Evolutionary conservation across 2,113 vertebrate genomes (phyloP).

Genomic region (Ochotona curzoniae): DNA sequence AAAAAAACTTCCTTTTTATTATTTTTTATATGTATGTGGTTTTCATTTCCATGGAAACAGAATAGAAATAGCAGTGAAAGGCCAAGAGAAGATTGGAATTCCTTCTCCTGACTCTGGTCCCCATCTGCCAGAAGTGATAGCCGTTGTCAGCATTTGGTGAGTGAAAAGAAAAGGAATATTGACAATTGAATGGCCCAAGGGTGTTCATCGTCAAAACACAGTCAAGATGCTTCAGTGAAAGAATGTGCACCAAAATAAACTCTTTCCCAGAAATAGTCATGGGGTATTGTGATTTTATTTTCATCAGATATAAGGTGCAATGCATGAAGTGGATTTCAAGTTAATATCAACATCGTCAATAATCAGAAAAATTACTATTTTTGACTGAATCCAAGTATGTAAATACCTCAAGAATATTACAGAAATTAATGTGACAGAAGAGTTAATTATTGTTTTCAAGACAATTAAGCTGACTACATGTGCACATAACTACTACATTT

Average conservation of each 20-base stretch:
- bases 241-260: neutral
- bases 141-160: neutral
- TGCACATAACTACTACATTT: neutral
- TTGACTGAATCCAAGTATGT: neutral
- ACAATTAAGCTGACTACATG: neutral
- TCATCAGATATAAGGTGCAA: neutral
- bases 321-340: neutral
- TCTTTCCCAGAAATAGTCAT: neutral
- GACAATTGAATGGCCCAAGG: neutral
- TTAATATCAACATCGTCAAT: neutral
- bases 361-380: neutral
- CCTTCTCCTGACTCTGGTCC: slow-evolving; percentile 53
- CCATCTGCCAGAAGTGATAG: slow-evolving; percentile 42
- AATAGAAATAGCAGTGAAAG: slow-evolving; percentile 60
- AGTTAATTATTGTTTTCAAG: neutral
- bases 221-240: slow-evolving; percentile 14
- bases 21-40: slow-evolving; percentile 72
- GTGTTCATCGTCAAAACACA: neutral
- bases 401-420: neutral
- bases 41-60: slow-evolving; percentile 76
- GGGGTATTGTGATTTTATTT: slow-evolving; percentile 29
- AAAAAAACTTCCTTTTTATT: slow-evolving; percentile 47
- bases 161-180: neutral
- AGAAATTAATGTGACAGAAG: neutral
- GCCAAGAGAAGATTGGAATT: slow-evolving; percentile 60